Conservation (phyloP, 2,113 vertebrate species). For the Neoarius graeffei region DNA sequence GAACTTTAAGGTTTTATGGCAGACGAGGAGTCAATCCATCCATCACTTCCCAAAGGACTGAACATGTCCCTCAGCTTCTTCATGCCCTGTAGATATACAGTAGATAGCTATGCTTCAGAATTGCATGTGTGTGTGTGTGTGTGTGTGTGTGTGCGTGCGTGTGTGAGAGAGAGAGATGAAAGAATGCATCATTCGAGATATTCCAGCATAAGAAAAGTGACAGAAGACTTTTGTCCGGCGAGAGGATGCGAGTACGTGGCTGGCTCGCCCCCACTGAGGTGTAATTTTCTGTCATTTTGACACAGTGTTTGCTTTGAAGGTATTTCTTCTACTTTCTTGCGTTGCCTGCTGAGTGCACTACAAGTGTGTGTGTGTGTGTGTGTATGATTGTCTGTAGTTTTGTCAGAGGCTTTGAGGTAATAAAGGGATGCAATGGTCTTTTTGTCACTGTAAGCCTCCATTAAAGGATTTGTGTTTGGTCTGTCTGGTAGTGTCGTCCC, state of each 20-base stretch:
- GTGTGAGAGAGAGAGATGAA: background rate
- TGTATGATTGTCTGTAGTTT: conserved; percentile 9
- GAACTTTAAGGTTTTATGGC: conserved; percentile 7
- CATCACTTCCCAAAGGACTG: conserved; percentile 34
- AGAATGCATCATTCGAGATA: background rate
- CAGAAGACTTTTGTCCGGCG: conserved; percentile 19
- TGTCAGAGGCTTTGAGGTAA: conserved; percentile 30
- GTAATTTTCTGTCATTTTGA: conserved; percentile 47
- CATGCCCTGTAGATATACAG: background rate
- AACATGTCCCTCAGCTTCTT: conserved; percentile 20
- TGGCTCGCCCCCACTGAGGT: conserved; percentile 10
- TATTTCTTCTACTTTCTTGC: conserved; percentile 27
- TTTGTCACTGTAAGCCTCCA: conserved; percentile 27
- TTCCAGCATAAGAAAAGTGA: background rate
- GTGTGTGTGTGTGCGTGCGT: background rate
- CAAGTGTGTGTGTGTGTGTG: conserved; percentile 3
- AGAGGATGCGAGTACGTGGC: background rate
- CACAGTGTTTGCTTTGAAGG: conserved; percentile 41
- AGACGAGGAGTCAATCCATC: conserved; percentile 18
- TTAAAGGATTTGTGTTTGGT: conserved; percentile 38
- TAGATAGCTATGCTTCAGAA: background rate
- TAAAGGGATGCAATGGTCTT: conserved; percentile 16
- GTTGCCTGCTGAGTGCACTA: background rate
- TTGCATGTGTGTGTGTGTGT: background rate
- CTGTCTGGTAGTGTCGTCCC: conserved; percentile 6